Base-by-base conservation (phyloP, 2,113 vertebrate genomes). In the Corythornis cristatus region DNA sequence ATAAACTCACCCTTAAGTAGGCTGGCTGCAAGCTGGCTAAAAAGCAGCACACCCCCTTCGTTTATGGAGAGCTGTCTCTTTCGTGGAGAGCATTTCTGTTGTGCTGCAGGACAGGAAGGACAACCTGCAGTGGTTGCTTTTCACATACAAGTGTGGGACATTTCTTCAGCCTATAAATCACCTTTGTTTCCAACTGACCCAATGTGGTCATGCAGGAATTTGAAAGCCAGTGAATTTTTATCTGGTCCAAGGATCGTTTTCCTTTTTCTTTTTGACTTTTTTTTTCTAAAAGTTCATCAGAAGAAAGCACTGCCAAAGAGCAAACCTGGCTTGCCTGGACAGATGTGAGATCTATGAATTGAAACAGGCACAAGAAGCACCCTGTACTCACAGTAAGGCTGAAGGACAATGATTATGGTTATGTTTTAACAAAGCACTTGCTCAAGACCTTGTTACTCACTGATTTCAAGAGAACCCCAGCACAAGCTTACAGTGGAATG, bases 41-140 rank as follows among this genome's bases (percentile, higher is more conserved):
- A 46, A 64, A 33, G 0, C 40, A 45, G 18, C 54, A 46, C 26
- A 21, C 8, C 1, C 11, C 3, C 0, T 15, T 15, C 20, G 50
- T 84, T 28, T 35, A 50, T 10, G 17, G 29, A 62, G 14, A 58
- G 8, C 11, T 42, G 7, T 9, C 33, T 6, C 29, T 9, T 31
- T 6, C 29, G n/a, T 22, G 78, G 7, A 4, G 4, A 46, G 35
- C 15, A 14, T 20, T 68, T 66, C 33, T 71, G 11, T 19, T 66
- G 19, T 26, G 26, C 31, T 54, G 19, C 16, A 19, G 61, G 57
- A 50, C 6, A 8, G 37, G 74, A 89, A 74, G 56, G 11, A 48
- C 26, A 5, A 13, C 70, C 71, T 2, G 0, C 43, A 67, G 81
- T 3, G 2, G 50, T 37, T 15, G 20, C 78, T 78, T 62, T 58